Evolutionary conservation across 2,888 invertebrate species (phyloP), one percentile per base, ranked within the genome.

Genomic region (Platerodrilus igneus): DNA sequence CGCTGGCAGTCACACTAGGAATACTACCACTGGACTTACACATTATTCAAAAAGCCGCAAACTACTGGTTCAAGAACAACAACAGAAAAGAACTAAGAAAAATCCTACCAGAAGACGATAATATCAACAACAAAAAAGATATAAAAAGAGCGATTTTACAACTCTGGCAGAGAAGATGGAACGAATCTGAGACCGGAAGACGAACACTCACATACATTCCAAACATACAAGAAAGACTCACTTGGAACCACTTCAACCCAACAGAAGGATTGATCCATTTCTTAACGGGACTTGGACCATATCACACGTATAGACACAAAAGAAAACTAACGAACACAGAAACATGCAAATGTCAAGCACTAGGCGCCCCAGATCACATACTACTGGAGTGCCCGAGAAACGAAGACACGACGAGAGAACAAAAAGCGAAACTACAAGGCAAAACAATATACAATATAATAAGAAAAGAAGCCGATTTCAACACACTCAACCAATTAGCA

Each of bases 201-300:
- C 17, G 26, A 8, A 7, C 26, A 2, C 15, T 26, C 13, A 3
- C 7, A 7, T 20, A 25, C 2, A 7, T 38, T 7, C 33, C 33
- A 7, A 16, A 7, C 11, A 19, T 33, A 6, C 4, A 2, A 2
- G 32, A 32, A 10, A 3, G 31, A 6, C 8, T 13, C 3, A 6
- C 5, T 2, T n/a, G 19, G 32, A 9, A 10, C 11, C 20, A 38
- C 8, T 13, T 26, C 3, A 4, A 5, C 13, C 26, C 27, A 4
- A 19, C 27, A 3, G 4, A 4, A 18, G 38, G 38, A 4, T 11
- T 32, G 3, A 20, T 33, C 2, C 32, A 26, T 3, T 38, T 33
- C 20, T 14, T 31, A 1, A 32, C 31, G 4, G 31, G 25, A 3
- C 32, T 32, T 10, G 38, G 32, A 3, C 32, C 38, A 16, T 38